These are phyloP conservation scores for Sigmodon hispidus DNA, from an alignment of 2,113 vertebrate species.

Conservation along the genomic window DNA sequence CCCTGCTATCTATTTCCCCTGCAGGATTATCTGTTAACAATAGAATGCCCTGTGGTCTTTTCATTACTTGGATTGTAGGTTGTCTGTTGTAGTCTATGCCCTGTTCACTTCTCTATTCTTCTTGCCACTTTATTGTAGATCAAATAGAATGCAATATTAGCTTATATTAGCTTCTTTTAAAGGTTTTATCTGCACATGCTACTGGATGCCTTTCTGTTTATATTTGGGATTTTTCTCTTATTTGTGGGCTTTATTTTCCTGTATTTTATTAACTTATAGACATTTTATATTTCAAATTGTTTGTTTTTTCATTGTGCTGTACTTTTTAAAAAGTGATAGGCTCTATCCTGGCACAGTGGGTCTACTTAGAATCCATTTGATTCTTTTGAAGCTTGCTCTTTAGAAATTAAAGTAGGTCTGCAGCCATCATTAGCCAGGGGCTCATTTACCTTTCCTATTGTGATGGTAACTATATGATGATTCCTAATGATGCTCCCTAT, in stretches of 20 bases:
- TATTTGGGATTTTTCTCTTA: neutral
- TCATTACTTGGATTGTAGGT: neutral
- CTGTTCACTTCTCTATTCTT: neutral
- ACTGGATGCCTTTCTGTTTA: slow-evolving; percentile 5
- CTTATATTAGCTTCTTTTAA: neutral
- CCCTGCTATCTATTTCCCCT: neutral
- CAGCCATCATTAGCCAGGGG: neutral
- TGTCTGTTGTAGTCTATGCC: neutral
- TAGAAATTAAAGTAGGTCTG: neutral
- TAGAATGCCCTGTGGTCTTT: neutral
- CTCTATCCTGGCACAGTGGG: neutral
- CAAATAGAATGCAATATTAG: neutral
- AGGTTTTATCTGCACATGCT: neutral
- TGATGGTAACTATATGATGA: neutral
- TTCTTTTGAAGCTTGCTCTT: neutral
- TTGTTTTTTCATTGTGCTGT: neutral
- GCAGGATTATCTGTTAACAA: neutral
- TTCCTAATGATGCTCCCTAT: neutral
- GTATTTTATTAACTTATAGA: neutral
- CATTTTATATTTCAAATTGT: neutral
- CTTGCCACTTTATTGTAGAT: neutral
- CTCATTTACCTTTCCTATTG: neutral
- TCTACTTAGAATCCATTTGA: neutral
- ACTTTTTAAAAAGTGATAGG: neutral
- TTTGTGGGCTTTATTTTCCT: neutral